phyloP scores from a whole-genome alignment of 1,140 invertebrate genomes.

The Heliconius hewitsoni region DNA sequence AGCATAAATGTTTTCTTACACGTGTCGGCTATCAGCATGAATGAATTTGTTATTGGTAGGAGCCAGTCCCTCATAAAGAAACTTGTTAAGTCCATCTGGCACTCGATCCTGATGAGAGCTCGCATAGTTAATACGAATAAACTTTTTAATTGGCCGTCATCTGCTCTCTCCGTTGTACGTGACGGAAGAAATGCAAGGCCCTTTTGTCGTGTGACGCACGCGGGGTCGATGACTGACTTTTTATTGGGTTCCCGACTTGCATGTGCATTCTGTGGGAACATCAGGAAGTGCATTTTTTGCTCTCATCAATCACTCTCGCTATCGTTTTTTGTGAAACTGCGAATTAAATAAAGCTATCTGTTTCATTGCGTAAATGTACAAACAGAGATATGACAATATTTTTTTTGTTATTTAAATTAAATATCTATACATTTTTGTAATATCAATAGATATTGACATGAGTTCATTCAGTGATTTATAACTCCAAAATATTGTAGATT shows the following conservation, averaged over 20 bases:
- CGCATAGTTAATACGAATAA: constrained; percentile 75
- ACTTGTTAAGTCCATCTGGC: constrained; percentile 67
- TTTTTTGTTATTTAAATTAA: constrained; percentile 1
- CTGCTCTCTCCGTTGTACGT: constrained; percentile 69
- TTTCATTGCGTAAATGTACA: constrained; percentile 26
- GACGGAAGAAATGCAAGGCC: constrained; percentile 61
- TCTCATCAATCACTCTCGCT: constrained; percentile 37
- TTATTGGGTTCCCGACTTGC: constrained; percentile 66
- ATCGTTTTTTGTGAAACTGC: constrained; percentile 37
- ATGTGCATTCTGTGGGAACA: constrained; percentile 75
- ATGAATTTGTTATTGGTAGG: constrained; percentile 33
- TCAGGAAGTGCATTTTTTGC: constrained; percentile 55
- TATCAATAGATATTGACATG: background rate
- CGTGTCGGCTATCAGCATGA: constrained; percentile 26
- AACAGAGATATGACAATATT: background rate
- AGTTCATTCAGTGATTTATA: background rate
- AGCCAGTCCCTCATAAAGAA: constrained; percentile 29
- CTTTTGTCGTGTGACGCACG: constrained; percentile 73
- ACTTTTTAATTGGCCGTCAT: constrained; percentile 80
- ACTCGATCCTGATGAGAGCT: constrained; percentile 55
- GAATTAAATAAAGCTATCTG: constrained; percentile 35
- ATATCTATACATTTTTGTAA: background rate
- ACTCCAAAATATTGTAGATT: background rate
- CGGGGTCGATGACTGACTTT: constrained; percentile 72
- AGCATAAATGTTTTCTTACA: constrained; percentile 19